phyloP scores from a whole-genome alignment of 2,888 invertebrate species.

The Polyommatus icarus region DNA sequence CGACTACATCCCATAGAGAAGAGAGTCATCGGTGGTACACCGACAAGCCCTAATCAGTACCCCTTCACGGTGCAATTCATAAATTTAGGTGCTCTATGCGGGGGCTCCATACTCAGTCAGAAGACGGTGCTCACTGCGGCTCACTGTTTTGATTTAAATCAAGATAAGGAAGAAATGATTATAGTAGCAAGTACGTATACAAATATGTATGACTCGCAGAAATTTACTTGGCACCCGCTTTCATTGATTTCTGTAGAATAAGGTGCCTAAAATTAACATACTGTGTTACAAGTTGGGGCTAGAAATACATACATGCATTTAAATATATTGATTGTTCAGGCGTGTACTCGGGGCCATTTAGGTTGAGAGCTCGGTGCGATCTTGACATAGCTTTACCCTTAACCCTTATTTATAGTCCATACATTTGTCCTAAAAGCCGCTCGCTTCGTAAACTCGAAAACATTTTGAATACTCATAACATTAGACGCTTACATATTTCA shows the following conservation, averaged over 20 bases:
- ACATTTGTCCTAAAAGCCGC: background rate
- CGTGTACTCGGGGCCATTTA: background rate
- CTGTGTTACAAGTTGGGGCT: background rate
- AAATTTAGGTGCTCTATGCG: conserved; percentile 49
- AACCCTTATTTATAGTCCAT: background rate
- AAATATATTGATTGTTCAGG: background rate
- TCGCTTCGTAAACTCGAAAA: background rate
- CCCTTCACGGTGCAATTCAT: conserved; percentile 50
- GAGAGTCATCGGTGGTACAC: conserved; percentile 47
- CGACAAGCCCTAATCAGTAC: conserved; percentile 41
- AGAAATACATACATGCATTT: background rate
- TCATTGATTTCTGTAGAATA: no score
- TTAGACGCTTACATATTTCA: background rate
- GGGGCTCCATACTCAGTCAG: conserved; percentile 48
- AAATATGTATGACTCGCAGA: no score
- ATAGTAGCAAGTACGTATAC: conserved; percentile 48
- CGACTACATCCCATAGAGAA: conserved; percentile 37
- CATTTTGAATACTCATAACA: background rate
- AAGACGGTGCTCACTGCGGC: conserved; percentile 52
- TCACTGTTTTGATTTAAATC: conserved; percentile 52
- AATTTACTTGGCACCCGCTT: no score
- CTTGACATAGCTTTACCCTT: background rate
- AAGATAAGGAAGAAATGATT: conserved; percentile 49
- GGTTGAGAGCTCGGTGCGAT: background rate
- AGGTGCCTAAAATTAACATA: no score